Evolutionary conservation across 2,888 invertebrate species (phyloP).

Genomic region (Chrysolina americana): DNA sequence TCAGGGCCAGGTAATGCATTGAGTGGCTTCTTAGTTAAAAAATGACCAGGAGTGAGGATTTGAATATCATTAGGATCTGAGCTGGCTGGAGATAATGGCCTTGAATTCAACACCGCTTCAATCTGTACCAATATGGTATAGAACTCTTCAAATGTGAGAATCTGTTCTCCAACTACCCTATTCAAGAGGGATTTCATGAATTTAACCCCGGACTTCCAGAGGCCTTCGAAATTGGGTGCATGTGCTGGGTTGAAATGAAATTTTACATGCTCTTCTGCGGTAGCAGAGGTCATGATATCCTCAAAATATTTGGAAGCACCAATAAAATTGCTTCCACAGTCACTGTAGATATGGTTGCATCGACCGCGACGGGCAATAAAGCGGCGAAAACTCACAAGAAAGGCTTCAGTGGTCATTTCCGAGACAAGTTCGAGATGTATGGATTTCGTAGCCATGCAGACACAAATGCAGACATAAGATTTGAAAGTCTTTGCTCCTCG

Average conservation of each 20-base stretch:
- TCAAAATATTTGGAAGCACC: background rate
- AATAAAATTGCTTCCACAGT: conserved; percentile 23
- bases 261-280: too few relatives aligned
- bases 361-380: conserved; percentile 4
- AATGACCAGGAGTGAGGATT: conserved; percentile 26
- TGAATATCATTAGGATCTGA: too few relatives aligned
- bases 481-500: conserved; percentile 6
- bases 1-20: conserved; percentile 19
- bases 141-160: too few relatives aligned
- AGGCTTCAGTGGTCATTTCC: too few relatives aligned
- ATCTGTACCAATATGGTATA: background rate
- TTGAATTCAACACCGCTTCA: too few relatives aligned
- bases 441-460: conserved; percentile 9
- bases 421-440: conserved; percentile 17
- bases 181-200: background rate
- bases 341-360: background rate
- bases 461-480: too few relatives aligned
- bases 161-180: too few relatives aligned
- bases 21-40: too few relatives aligned
- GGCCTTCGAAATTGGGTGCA: conserved; percentile 8
- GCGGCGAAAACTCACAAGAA: too few relatives aligned
- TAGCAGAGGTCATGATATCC: too few relatives aligned
- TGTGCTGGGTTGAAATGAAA: background rate
- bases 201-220: background rate
- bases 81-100: too few relatives aligned